Conservation (phyloP, 2,797 vertebrate genomes). For the Rhynchotus rufescens region DNA sequence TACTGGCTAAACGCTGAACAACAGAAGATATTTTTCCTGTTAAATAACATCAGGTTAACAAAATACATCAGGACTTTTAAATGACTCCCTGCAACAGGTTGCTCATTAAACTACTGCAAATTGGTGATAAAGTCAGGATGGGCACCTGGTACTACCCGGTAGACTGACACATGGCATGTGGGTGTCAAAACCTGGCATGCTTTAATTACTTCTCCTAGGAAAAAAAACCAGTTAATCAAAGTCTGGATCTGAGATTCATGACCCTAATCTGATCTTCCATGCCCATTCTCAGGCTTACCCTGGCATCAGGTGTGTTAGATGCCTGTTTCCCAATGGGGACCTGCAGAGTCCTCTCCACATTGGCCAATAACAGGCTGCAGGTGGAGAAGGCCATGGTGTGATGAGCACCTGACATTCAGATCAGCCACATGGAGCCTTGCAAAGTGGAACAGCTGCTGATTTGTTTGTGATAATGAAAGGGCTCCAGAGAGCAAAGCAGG, state of each 20-base stretch:
- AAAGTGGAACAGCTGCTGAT: not conserved
- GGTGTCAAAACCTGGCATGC: not conserved
- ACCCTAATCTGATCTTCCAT: not conserved
- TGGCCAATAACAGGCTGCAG: not conserved
- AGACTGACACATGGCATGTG: not conserved
- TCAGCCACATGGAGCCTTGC: not conserved
- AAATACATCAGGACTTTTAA: not conserved
- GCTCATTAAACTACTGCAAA: fast-evolving
- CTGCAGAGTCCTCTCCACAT: not conserved
- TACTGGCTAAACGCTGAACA: not conserved
- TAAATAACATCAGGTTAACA: not conserved
- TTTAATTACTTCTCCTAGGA: not conserved
- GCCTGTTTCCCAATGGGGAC: not conserved
- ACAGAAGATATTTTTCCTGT: not conserved
- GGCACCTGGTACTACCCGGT: too few relatives aligned
- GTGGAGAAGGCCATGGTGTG: not conserved
- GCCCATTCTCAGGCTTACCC: not conserved
- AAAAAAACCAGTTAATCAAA: not conserved
- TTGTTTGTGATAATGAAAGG: not conserved
- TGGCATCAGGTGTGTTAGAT: not conserved
- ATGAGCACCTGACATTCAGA: not conserved
- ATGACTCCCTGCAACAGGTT: fast-evolving
- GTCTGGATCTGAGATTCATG: not conserved
- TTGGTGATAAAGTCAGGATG: not conserved
- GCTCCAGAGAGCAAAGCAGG: not conserved